Conservation (phyloP, 2,797 vertebrate genomes). For the Protosalanx chinensis region DNA sequence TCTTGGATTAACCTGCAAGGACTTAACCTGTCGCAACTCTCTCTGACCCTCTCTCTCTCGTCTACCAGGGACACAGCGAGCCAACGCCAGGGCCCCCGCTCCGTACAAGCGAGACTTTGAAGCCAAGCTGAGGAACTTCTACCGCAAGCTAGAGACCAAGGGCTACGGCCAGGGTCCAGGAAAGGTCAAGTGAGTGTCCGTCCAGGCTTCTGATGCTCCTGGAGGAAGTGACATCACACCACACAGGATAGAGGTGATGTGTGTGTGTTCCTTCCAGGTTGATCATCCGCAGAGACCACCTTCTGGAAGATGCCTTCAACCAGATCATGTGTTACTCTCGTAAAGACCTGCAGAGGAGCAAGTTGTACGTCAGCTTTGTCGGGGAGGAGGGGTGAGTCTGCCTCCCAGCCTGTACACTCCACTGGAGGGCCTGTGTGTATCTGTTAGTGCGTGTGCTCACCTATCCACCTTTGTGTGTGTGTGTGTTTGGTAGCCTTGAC, state of each 20-base stretch:
- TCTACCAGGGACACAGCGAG: slow-evolving; percentile 87
- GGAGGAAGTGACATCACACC: not conserved
- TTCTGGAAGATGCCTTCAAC: slow-evolving; percentile 96
- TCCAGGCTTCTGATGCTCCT: not conserved
- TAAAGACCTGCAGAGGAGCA: slow-evolving; percentile 95
- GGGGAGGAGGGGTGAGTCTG: slow-evolving; percentile 90
- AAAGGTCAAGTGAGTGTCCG: slow-evolving; percentile 87
- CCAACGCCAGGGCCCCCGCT: slow-evolving; percentile 92
- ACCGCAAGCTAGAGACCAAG: slow-evolving; percentile 96
- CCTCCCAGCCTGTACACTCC: too few species aligned
- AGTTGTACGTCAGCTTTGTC: slow-evolving; percentile 94
- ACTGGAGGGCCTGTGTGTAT: not conserved
- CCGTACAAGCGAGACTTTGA: slow-evolving; percentile 98
- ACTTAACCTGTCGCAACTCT: not conserved
- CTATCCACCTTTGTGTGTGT: not conserved
- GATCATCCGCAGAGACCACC: slow-evolving; percentile 94
- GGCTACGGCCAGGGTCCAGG: slow-evolving; percentile 97
- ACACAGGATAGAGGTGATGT: not conserved
- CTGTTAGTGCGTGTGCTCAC: not conserved
- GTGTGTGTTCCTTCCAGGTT: slow-evolving; percentile 71
- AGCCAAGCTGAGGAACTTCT: slow-evolving; percentile 97
- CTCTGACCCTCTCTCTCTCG: too few species aligned
- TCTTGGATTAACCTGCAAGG: slow-evolving; percentile 44
- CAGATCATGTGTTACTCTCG: slow-evolving; percentile 98
- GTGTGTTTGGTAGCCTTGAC: slow-evolving; percentile 79